Conservation (phyloP, 2,797 vertebrate genomes). For the Argya squamiceps region DNA sequence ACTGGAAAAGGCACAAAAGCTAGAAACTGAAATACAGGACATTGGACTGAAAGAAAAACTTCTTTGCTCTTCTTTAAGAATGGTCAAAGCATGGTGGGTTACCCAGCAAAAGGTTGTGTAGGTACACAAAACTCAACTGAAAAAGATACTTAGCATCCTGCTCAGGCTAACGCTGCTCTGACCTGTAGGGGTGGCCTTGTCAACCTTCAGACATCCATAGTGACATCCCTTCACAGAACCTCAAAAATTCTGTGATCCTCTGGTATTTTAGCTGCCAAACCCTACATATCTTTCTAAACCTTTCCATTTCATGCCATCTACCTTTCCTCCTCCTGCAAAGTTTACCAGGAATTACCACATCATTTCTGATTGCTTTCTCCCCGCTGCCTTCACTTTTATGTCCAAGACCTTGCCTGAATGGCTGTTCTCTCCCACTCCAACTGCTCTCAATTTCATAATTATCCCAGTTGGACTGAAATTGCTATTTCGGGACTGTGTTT, state of each 20-base stretch:
- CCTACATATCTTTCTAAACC: not conserved
- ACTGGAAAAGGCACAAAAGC: not conserved
- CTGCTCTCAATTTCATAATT: not conserved
- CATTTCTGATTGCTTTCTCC: not conserved
- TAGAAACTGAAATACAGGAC: not conserved
- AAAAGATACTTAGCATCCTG: not conserved
- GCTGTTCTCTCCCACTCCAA: not conserved
- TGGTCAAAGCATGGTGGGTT: accelerated
- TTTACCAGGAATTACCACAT: not conserved
- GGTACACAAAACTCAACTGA: not conserved
- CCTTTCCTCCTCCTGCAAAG: not conserved
- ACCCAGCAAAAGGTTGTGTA: not conserved
- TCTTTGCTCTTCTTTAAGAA: not conserved
- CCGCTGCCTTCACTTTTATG: not conserved
- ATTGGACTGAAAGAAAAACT: not conserved
- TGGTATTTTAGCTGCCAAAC: not conserved
- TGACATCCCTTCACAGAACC: not conserved
- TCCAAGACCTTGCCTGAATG: not conserved
- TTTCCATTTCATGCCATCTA: not conserved
- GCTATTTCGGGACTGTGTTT: not conserved
- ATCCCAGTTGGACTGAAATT: not conserved
- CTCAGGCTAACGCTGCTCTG: not conserved
- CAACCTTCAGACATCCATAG: not conserved
- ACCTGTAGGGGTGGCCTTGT: not conserved
- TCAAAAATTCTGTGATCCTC: not conserved